Percentiles rank a stretch among this genome's conserved stretches.
These are phyloP conservation scores for Neelides sp. DNA, from an alignment of 1,140 invertebrate genomes.

Conservation along the genomic window DNA sequence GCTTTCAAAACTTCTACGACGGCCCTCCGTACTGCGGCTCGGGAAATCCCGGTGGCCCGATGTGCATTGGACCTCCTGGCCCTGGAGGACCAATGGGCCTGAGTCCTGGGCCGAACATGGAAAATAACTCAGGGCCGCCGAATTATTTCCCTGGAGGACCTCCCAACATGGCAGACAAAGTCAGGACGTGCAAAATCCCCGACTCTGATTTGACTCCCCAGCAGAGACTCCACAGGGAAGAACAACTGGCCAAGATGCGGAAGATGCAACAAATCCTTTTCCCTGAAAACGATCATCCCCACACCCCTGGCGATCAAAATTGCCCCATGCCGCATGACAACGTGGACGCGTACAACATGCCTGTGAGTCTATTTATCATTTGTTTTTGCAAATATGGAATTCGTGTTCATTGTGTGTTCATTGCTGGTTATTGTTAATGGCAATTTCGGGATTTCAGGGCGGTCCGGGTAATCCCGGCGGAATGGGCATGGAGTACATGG, in stretches of 20 bases:
- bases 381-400: no score
- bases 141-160: slow-evolving; percentile 48
- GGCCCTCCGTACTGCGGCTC: slow-evolving; percentile 8
- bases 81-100: slow-evolving; percentile 38
- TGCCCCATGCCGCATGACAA: slow-evolving; percentile 27
- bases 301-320: slow-evolving; percentile 21
- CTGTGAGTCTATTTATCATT: slow-evolving; percentile 30
- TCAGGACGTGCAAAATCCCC: slow-evolving; percentile 58
- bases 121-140: slow-evolving; percentile 22
- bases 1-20: slow-evolving; percentile 23
- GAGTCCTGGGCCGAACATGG: slow-evolving; percentile 15
- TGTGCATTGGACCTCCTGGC: slow-evolving; percentile 37
- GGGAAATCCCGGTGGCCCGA: no score
- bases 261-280: slow-evolving; percentile 88
- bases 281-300: slow-evolving; percentile 52
- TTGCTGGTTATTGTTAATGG: background rate
- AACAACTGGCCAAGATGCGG: slow-evolving; percentile 74
- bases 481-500: slow-evolving; percentile 26
- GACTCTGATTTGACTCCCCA: slow-evolving; percentile 94
- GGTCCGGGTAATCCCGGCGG: slow-evolving; percentile 18
- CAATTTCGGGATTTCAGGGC: slow-evolving; percentile 10
- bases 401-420: background rate
- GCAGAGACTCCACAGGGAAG: slow-evolving; percentile 82
- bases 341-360: slow-evolving; percentile 34
- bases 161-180: slow-evolving; percentile 10